These are phyloP conservation scores for Tinamus major DNA, from an alignment of 2,797 vertebrate genomes.

Conservation along the genomic window DNA sequence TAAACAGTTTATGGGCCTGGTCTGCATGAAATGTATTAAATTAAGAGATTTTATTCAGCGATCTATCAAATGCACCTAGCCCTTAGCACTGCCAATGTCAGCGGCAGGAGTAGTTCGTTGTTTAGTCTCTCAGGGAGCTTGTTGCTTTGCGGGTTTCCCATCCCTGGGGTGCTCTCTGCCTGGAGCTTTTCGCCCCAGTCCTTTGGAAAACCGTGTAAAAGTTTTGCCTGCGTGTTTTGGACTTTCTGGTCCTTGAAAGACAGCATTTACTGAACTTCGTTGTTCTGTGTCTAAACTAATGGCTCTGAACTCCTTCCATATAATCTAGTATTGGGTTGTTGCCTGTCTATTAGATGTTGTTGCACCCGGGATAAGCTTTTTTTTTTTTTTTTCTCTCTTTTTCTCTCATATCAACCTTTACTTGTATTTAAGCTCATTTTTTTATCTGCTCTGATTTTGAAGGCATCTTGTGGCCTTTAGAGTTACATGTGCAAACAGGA, in stretches of 20 bases:
- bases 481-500: neutral
- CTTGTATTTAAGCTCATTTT: neutral
- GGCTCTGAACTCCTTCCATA: neutral
- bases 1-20: neutral
- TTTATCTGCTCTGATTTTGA: neutral
- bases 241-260: neutral
- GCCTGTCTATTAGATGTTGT: neutral
- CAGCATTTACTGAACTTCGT: neutral
- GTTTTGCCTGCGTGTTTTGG: neutral
- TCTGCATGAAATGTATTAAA: neutral
- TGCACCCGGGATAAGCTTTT: neutral
- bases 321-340: neutral
- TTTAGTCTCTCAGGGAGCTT: neutral
- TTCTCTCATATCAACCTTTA: accelerated
- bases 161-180: neutral
- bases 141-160: neutral
- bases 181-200: neutral
- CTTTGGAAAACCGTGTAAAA: neutral
- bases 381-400: neutral
- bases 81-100: neutral
- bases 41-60: neutral
- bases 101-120: neutral
- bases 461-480: neutral
- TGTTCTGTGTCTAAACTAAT: neutral
- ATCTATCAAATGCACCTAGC: neutral